Conservation (phyloP, 2,113 vertebrate species). For the Albula glossodonta region DNA sequence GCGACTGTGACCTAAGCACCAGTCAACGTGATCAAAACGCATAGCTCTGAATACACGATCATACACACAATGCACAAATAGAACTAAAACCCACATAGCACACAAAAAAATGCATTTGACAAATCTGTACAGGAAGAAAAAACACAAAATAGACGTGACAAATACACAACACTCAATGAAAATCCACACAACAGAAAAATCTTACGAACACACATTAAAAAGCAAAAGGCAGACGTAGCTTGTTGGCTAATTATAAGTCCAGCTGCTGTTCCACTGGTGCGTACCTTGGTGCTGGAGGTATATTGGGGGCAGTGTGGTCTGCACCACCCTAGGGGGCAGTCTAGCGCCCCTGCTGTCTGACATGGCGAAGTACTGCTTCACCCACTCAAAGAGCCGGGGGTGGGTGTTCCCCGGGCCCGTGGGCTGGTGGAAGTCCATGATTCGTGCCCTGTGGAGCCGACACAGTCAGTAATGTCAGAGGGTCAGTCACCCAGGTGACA, state of each 20-base stretch:
- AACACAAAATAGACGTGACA: not conserved
- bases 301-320: conserved; percentile 80
- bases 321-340: conserved; percentile 67
- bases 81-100: too few relatives aligned
- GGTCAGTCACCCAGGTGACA: not conserved
- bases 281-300: conserved; percentile 95
- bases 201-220: too few relatives aligned
- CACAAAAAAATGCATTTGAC: too few relatives aligned
- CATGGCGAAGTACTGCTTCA: conserved; percentile 80
- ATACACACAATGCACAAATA: not conserved
- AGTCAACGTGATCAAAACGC: too few relatives aligned
- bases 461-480: not conserved
- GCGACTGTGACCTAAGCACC: conserved; percentile 83
- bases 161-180: too few relatives aligned
- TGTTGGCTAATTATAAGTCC: not conserved
- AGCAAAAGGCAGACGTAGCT: not conserved
- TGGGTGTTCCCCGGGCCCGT: conserved; percentile 83
- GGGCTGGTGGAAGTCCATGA: conserved; percentile 89
- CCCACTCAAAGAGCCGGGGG: conserved; percentile 85
- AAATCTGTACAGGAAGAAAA: too few relatives aligned
- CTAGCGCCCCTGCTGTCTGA: conserved; percentile 59
- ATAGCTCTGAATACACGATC: not conserved
- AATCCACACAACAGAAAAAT: too few relatives aligned
- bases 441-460: conserved; percentile 69
- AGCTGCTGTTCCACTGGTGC: not conserved